Base-by-base conservation (phyloP, 2,797 vertebrate species). In the Lateolabrax maculatus region DNA sequence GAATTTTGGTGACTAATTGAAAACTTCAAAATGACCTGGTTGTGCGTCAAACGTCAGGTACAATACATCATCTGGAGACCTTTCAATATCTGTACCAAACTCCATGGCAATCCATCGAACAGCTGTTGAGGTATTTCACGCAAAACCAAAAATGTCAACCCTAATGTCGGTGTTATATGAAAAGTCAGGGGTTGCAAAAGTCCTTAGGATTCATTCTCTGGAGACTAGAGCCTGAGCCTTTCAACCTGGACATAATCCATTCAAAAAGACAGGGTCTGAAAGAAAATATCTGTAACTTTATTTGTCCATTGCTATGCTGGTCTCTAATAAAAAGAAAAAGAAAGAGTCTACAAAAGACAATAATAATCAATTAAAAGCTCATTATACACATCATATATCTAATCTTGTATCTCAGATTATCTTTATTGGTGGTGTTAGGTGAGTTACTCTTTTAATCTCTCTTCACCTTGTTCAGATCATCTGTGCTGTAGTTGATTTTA, bases 81-180 rank as follows among this genome's bases (percentile, higher is more conserved):
- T 44, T 57, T 9, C n/a, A 6, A 43, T 44, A 44, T 41, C 51
- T 25, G 39, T 16, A 12, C 13, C 31, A 23, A 56, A 46, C 51
- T 78, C 71, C 53, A 65, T 43, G 60, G 43, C 51, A 65, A 58
- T 65, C 36, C 52, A 36, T 77, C 43, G 49, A 31, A n/a, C 8
- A 9, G 9, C 56, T 43, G 66, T 48, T 29, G 19, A 56, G 44
- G 34, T 53, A 55, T 82, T 72, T 57, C 52, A 66, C 72, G 31
- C 56, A 36, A 39, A 52, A 49, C 29, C 48, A 68, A 77, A 56
- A 60, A 51, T 37, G 48, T 76, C 52, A 23, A 29, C 8, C 9
- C 31, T 25, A 27, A 31, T 37, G 9, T 12, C 3, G 0, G 4
- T 0, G 2, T 27, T 1, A 43, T 21, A 34, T 2, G 37, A 25